phyloP scores from a whole-genome alignment of 1,140 invertebrate species.

The Drepana arcuata region DNA sequence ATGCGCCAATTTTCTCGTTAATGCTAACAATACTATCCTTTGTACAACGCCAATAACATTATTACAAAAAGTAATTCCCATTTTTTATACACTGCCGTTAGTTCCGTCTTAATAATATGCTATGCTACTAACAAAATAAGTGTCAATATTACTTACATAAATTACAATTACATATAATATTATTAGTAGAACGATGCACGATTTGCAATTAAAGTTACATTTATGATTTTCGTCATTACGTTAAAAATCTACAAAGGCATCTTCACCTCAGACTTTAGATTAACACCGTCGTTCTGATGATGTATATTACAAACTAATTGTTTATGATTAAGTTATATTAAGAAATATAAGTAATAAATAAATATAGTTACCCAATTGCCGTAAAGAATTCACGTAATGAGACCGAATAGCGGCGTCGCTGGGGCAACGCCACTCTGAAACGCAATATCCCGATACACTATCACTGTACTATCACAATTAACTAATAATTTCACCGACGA shows the following conservation, averaged over 20 bases:
- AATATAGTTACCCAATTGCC: slow-evolving; percentile 48
- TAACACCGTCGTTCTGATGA: slow-evolving; percentile 61
- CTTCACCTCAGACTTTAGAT: slow-evolving; percentile 72
- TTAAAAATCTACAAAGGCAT: slow-evolving; percentile 72
- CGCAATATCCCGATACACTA: slow-evolving; percentile 27
- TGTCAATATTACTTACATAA: slow-evolving; percentile 66
- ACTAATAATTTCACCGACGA: slow-evolving; percentile 62
- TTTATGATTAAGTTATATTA: slow-evolving; percentile 60
- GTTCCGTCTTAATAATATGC: slow-evolving; percentile 48
- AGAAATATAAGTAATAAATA: slow-evolving; percentile 65
- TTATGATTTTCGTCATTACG: slow-evolving; percentile 55
- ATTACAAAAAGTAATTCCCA: slow-evolving; percentile 55
- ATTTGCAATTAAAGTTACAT: slow-evolving; percentile 47
- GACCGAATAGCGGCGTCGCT: slow-evolving; percentile 9
- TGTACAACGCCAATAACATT: slow-evolving; percentile 69
- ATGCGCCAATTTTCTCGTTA: slow-evolving; percentile 67
- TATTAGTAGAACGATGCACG: slow-evolving; percentile 64
- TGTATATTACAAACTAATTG: slow-evolving; percentile 56
- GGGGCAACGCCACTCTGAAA: not conserved
- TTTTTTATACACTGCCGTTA: slow-evolving; percentile 59
- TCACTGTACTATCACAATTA: slow-evolving; percentile 65
- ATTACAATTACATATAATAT: slow-evolving; percentile 54
- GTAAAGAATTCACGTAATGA: slow-evolving; percentile 18
- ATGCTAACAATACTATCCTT: slow-evolving; percentile 66
- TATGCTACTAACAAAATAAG: slow-evolving; percentile 67